A percentile compares a stretch with the other conserved stretches of the same genome.
phyloP scores from a whole-genome alignment of 2,113 vertebrate species.

The Tamias sibiricus region DNA sequence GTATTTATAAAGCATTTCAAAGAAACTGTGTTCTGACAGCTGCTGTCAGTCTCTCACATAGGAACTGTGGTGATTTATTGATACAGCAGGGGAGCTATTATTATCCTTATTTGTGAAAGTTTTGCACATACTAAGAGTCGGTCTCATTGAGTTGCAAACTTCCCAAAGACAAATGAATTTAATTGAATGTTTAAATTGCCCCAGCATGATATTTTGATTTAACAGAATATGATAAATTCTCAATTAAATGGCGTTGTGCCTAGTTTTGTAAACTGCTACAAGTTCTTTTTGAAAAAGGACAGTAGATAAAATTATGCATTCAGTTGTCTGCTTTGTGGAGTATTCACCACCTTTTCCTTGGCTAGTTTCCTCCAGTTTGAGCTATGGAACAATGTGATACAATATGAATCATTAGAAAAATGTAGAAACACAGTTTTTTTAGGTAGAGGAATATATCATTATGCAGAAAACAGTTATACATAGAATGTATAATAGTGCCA shows the following conservation, averaged over 20 bases:
- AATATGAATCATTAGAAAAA: neutral
- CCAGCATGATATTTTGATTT: neutral
- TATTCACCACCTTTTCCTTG: neutral
- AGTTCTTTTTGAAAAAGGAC: neutral
- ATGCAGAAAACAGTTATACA: neutral
- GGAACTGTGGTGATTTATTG: conserved; percentile 63
- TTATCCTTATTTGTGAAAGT: conserved; percentile 72
- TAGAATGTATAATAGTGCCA: neutral
- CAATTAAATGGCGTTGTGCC: neutral
- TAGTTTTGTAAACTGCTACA: neutral
- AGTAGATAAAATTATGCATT: neutral
- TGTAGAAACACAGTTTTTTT: neutral
- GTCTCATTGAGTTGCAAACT: conserved; percentile 54
- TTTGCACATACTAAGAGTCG: conserved; percentile 32
- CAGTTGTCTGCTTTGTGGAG: neutral
- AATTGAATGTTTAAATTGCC: neutral
- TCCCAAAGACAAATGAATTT: conserved; percentile 64
- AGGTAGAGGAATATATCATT: neutral
- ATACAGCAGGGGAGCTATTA: conserved; percentile 58
- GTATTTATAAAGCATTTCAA: conserved; percentile 75
- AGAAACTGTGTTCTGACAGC: conserved; percentile 73
- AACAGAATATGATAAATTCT: conserved; percentile 1
- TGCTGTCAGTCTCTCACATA: conserved; percentile 64
- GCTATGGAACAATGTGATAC: neutral
- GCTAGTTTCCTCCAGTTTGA: neutral